These are phyloP conservation scores for Protonibea diacanthus DNA, from an alignment of 2,797 vertebrate species.

Conservation along the genomic window DNA sequence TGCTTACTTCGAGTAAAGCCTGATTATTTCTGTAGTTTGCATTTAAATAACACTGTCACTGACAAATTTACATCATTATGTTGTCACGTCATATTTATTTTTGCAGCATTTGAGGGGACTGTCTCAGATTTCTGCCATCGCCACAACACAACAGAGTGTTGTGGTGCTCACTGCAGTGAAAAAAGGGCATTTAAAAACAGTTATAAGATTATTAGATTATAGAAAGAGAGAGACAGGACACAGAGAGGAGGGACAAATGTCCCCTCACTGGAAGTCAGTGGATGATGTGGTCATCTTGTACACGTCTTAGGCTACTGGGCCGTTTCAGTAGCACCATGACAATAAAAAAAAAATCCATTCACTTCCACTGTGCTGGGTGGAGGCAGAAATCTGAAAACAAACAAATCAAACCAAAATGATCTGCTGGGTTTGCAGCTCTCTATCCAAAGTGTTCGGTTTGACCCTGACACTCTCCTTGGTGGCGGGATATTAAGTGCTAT, in stretches of 20 bases:
- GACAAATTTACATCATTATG: not conserved
- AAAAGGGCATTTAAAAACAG: not conserved
- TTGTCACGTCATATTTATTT: not conserved
- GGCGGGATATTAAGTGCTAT: conserved; percentile 59
- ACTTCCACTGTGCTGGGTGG: not conserved
- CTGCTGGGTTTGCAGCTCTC: not conserved
- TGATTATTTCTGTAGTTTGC: not conserved
- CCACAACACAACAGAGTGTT: not conserved
- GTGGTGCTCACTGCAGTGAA: not conserved
- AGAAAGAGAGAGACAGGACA: not conserved
- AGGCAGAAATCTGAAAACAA: not conserved
- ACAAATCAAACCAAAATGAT: not conserved
- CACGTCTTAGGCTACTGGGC: not conserved
- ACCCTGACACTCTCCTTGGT: conserved; percentile 8
- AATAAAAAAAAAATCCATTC: not conserved
- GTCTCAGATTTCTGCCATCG: not conserved
- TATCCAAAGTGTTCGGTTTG: conserved; percentile 41
- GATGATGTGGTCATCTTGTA: too few species aligned
- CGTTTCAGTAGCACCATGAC: conserved; percentile 7
- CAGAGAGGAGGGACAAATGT: not conserved
- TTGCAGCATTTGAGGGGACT: not conserved
- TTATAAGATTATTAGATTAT: not conserved
- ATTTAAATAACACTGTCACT: not conserved
- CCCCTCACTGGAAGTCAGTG: too few species aligned
- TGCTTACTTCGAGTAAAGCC: not conserved